Evolutionary conservation across 2,113 vertebrate genomes (phyloP), one percentile per base, ranked within the genome.

Genomic region (Zosterops japonicus): DNA sequence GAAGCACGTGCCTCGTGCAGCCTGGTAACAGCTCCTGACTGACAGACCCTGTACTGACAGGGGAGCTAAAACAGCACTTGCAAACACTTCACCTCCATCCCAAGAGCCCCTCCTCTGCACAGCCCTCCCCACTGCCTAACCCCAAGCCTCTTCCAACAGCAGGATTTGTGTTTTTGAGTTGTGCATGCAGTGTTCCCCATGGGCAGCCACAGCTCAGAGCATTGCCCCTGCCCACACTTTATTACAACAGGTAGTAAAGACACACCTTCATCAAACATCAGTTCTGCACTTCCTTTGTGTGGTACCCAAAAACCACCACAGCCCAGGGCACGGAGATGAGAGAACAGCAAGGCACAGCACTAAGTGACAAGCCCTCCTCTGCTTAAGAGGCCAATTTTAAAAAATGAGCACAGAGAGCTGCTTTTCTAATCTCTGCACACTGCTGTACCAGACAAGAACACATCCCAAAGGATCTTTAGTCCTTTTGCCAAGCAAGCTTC

Each of bases 131-230:
- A 13, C 18, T 50, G 50, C 29, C 53, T 11, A 23, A 55, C 55
- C 68, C 5, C 0, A 28, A 50, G 44, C 4, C 17, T 44, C 35
- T 49, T 36, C 63, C 64, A 41, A 35, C 14, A 28, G 35, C 25
- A 12, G 10, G 6, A n/a, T 19, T 52, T 42, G 15, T 72, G 47
- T 0, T 19, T 39, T 6, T 23, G 50, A 89, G 46, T 49, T 47
- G 44, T 5, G 42, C 41, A 53, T 2, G 1, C 60, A 56, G 68
- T 3, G 39, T 6, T 17, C 36, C 56, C 6, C 6, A 5, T 0
- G 7, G 31, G 42, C 13, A 21, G 12, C 24, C 72, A 87, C 2
- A 9, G 80, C 56, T 82, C 60, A 52, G 57, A 47, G 22, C 29
- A 10, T 0, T 10, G 35, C 12, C 69, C 68, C 56, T 56, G 59